A percentile compares a stretch with the other conserved stretches of the same genome.
Conservation (phyloP, 2,888 invertebrate species). For the Fabriciana adippe region DNA sequence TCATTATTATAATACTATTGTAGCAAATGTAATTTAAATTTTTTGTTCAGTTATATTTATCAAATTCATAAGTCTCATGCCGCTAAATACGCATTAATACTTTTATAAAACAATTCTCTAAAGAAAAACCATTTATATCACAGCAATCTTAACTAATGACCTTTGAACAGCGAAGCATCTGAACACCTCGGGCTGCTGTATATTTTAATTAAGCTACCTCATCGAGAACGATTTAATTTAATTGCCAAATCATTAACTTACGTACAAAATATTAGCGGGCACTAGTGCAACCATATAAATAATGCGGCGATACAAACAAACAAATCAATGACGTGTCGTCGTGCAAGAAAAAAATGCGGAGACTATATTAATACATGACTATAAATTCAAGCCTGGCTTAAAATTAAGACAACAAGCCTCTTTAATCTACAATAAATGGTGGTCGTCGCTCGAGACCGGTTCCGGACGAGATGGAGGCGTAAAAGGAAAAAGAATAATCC, state of each 20-base stretch:
- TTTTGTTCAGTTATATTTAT: no score
- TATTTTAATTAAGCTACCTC: conserved; percentile 80
- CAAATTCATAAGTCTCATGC: no score
- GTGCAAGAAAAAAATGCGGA: conserved; percentile 71
- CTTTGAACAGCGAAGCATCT: conserved; percentile 51
- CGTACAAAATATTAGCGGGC: conserved; percentile 78
- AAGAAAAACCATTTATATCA: conserved; percentile 25
- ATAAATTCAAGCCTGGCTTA: conserved; percentile 81
- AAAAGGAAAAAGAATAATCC: conserved; percentile 80
- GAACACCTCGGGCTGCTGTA: conserved; percentile 67
- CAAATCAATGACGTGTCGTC: conserved; percentile 73
- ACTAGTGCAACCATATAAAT: conserved; percentile 74
- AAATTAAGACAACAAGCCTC: conserved; percentile 83
- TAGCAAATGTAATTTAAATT: no score
- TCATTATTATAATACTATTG: no score
- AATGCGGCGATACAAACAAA: conserved; percentile 66
- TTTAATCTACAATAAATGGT: conserved; percentile 83
- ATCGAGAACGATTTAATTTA: conserved; percentile 80
- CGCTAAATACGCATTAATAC: not conserved
- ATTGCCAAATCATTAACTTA: conserved; percentile 82
- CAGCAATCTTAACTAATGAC: conserved; percentile 41
- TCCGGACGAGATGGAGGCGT: conserved; percentile 72
- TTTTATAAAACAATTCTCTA: conserved; percentile 3
- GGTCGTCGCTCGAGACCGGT: conserved; percentile 79
- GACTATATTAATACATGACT: conserved; percentile 75